phyloP scores from a whole-genome alignment of 2,113 vertebrate genomes.

The Cyprinodon brontotheroides region DNA sequence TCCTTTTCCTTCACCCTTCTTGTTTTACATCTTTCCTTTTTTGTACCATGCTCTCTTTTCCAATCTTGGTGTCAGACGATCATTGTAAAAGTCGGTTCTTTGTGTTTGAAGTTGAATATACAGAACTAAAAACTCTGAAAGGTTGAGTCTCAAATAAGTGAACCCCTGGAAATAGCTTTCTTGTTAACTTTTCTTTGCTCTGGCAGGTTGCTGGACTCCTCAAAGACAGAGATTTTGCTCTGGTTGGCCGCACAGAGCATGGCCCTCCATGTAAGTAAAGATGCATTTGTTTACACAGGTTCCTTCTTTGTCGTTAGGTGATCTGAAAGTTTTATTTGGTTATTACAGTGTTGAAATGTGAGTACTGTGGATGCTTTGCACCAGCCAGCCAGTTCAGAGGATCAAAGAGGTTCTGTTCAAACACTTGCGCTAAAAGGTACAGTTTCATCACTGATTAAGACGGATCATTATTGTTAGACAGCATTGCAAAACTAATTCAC shows the following conservation, averaged over 20 bases:
- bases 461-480: neutral
- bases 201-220: constrained; percentile 79
- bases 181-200: constrained; percentile 17
- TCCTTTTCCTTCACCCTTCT: neutral
- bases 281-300: neutral
- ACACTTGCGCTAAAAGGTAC: constrained; percentile 97
- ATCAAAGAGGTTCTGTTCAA: constrained; percentile 97
- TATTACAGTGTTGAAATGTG: constrained; percentile 88
- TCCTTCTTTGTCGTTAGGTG: neutral
- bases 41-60: neutral
- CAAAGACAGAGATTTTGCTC: constrained; percentile 79
- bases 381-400: constrained; percentile 92
- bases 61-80: too few relatives aligned
- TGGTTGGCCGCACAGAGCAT: constrained; percentile 69
- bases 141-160: too few relatives aligned
- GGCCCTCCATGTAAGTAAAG: constrained; percentile 70
- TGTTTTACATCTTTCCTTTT: neutral
- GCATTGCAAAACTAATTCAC: neutral
- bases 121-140: too few relatives aligned
- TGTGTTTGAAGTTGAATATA: neutral
- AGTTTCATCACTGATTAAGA: neutral
- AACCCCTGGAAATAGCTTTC: neutral
- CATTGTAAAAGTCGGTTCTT: neutral
- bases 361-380: constrained; percentile 93
- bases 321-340: constrained; percentile 8